phyloP scores from a whole-genome alignment of 37 sponge, comb jelly and placozoan genomes.

The Mnemiopsis leidyi region DNA sequence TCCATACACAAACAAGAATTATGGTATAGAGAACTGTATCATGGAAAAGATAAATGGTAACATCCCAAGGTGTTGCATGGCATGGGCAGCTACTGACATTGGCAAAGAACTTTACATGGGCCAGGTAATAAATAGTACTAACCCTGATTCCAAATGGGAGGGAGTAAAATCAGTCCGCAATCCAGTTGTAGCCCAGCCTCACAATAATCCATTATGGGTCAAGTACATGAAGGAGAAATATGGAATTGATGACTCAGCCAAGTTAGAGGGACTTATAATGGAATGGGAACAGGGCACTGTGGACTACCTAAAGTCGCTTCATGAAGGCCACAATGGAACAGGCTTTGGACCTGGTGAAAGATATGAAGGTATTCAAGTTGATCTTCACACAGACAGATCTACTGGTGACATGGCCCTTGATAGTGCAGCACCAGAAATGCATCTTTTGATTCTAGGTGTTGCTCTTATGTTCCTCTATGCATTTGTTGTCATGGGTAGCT shows the following conservation, averaged over 20 bases:
- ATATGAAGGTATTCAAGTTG: constrained; percentile 38
- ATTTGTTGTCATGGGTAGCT: constrained; percentile 50
- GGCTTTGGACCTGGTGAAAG: constrained; percentile 25
- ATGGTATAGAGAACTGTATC: constrained; percentile 49
- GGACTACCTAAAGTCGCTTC: constrained; percentile 1
- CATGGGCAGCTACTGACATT: constrained; percentile 46
- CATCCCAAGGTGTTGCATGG: constrained; percentile 14
- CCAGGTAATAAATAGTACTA: background rate
- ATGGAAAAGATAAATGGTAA: background rate
- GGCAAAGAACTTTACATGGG: constrained; percentile 39
- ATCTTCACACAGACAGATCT: constrained; percentile 46
- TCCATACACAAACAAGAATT: background rate
- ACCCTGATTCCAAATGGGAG: background rate
- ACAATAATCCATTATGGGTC: constrained; percentile 4
- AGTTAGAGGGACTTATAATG: background rate
- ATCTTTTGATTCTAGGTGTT: constrained; percentile 47
- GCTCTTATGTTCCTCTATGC: constrained; percentile 16
- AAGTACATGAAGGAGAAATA: constrained; percentile 12
- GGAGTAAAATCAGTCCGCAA: constrained; percentile 38
- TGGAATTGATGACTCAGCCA: background rate
- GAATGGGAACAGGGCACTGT: constrained; percentile 20
- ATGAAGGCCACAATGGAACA: background rate
- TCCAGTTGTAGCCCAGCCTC: constrained; percentile 60
- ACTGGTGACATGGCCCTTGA: constrained; percentile 52
- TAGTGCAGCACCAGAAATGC: constrained; percentile 23